Evolutionary conservation across 2,888 invertebrate genomes (phyloP), one percentile per base, ranked within the genome.

Genomic region (Drosophila pegasa): DNA sequence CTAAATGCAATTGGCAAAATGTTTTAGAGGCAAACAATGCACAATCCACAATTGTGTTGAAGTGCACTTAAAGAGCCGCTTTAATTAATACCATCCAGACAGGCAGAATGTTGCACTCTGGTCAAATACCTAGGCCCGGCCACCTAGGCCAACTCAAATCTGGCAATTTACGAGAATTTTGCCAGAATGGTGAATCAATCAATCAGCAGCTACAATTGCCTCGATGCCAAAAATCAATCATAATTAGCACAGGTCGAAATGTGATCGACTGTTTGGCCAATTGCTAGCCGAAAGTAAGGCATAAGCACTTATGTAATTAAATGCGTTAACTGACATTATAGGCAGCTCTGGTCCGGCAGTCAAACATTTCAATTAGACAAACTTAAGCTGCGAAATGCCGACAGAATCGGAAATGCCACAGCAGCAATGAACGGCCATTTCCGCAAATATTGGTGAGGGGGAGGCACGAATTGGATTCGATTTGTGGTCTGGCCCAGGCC

Each of bases 301-400:
- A 86, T 83, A 69, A 78, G 87, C 80, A 88, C 88, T 88, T 87
- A 87, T 88, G 88, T 86, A 88, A 86, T 88, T 86, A 88, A 86
- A 87, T 83, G 76, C 87, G 71, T 80, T 87, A 71, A 68, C 80
- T 64, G 71, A 43, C 73, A 78, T 80, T 68, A 75, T 67, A 14
- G 31, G 14, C 18, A 29, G 29, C 12, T 7, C 2, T 14, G 12
- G 12, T 16, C 6, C 12, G 16, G 65, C 60, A 58, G 51, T 20
- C 77, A 87, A 87, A 86, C 88, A 87, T 87, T 87, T 85, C 85
- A 86, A 86, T 86, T 86, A 88, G 81, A 77, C 87, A 87, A 88
- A 83, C 80, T 80, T 80, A 74, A 75, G 75, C 78, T 27, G 18
- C 62, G 52, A 71, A 86, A 80, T 78, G 63, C 66, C 64, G 70